phyloP scores from a whole-genome alignment of 2,113 vertebrate genomes.

The Polypterus senegalus region DNA sequence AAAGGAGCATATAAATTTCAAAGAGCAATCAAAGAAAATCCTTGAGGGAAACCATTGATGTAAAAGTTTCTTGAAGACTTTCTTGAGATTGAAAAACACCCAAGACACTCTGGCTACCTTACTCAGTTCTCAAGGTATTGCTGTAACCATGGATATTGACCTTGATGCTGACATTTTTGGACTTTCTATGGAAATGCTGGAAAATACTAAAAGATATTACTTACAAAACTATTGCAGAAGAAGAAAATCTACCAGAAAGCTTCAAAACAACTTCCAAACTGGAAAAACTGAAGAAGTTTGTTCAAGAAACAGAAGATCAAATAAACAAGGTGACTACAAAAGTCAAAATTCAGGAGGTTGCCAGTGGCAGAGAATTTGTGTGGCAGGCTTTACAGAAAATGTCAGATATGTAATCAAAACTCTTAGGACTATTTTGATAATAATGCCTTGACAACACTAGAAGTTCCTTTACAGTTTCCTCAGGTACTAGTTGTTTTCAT shows the following conservation, averaged over 20 bases:
- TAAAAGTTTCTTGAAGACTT: slow-evolving; percentile 20
- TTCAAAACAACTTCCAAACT: slow-evolving; percentile 11
- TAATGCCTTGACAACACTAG: neutral
- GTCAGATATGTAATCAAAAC: neutral
- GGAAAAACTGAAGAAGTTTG: slow-evolving; percentile 19
- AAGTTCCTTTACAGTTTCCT: slow-evolving; percentile 18
- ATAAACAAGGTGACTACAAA: slow-evolving; percentile 16
- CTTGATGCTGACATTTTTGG: slow-evolving; percentile 25
- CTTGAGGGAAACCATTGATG: slow-evolving; percentile 14
- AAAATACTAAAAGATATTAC: slow-evolving; percentile 7
- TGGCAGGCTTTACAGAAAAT: neutral
- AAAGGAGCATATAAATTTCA: slow-evolving; percentile 20
- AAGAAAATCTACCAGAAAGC: slow-evolving; percentile 17
- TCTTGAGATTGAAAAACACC: slow-evolving; percentile 15
- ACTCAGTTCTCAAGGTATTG: slow-evolving; percentile 18
- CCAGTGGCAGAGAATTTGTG: too few species aligned
- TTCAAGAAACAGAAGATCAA: slow-evolving; percentile 14
- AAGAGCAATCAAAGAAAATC: slow-evolving; percentile 9
- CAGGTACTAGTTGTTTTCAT: slow-evolving; percentile 19
- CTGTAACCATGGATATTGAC: slow-evolving; percentile 21
- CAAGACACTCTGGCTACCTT: slow-evolving; percentile 26
- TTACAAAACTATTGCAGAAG: slow-evolving; percentile 21
- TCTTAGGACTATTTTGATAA: slow-evolving; percentile 12
- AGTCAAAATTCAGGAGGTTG: slow-evolving; percentile 25
- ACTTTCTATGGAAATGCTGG: slow-evolving; percentile 16